phyloP scores from a whole-genome alignment of 2,888 invertebrate species.

The Napeogenes inachia region DNA sequence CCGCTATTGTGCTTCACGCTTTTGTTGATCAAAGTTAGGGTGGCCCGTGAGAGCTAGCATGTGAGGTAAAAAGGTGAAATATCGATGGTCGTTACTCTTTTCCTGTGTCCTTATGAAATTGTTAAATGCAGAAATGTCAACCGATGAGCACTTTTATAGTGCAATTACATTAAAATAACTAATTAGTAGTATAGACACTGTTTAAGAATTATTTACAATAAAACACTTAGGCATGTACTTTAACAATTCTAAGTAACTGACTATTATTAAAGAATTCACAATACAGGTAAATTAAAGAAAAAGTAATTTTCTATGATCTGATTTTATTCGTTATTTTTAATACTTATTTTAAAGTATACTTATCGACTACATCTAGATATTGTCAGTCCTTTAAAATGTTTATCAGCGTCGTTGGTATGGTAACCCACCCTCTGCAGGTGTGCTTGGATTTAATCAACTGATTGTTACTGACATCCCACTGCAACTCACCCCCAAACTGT shows the following conservation, averaged over 20 bases:
- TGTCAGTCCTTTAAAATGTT: conserved; percentile 44
- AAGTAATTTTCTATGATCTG: no score
- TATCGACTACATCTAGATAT: conserved; percentile 12
- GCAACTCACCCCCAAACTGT: conserved; percentile 26
- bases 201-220: not conserved
- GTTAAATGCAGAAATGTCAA: not conserved
- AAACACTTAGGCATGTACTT: not conserved
- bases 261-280: not conserved
- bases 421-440: conserved; percentile 63
- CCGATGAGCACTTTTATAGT: not conserved
- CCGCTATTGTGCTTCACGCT: conserved; percentile 53
- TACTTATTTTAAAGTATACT: no score
- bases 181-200: no score
- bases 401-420: conserved; percentile 55
- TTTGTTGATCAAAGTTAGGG: conserved; percentile 59
- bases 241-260: not conserved
- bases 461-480: conserved; percentile 55
- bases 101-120: conserved; percentile 7
- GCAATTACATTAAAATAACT: not conserved
- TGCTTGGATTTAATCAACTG: conserved; percentile 72
- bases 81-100: conserved; percentile 23
- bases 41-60: conserved; percentile 62
- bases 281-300: no score
- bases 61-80: conserved; percentile 37
- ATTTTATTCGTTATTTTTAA: no score